Conservation (phyloP, 2,888 invertebrate genomes). For the Mongoloraphidia duomilia region DNA sequence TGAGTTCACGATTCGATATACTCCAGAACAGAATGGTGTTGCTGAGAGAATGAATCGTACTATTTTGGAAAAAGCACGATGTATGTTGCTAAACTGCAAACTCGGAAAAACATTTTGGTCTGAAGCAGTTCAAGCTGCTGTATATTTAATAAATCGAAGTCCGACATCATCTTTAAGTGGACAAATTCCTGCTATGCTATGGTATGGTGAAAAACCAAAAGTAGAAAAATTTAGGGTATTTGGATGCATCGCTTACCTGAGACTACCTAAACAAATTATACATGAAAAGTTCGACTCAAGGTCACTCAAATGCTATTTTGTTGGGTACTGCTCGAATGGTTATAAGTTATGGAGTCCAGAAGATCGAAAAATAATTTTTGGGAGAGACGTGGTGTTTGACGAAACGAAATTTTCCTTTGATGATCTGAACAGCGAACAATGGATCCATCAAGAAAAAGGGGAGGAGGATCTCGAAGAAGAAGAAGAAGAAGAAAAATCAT, state of each 20-base stretch:
- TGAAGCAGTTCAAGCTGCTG: constrained; percentile 21
- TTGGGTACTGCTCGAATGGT: constrained; percentile 6
- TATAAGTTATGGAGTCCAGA: constrained; percentile 5
- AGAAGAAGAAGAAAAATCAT: neutral
- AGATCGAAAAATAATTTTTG: constrained; percentile 1
- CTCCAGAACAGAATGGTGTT: constrained; percentile 19
- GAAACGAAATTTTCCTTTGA: neutral
- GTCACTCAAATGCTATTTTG: too few relatives aligned
- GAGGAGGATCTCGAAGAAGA: neutral
- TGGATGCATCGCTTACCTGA: constrained; percentile 13
- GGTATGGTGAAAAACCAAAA: constrained; percentile 20
- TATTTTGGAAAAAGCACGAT: constrained; percentile 16
- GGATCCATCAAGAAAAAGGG: neutral
- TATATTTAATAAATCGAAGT: constrained; percentile 21
- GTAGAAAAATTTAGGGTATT: constrained; percentile 20
- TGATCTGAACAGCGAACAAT: neutral
- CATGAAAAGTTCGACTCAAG: constrained; percentile 8
- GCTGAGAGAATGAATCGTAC: constrained; percentile 18
- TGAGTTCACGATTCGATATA: constrained; percentile 18
- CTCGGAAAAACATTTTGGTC: constrained; percentile 16
- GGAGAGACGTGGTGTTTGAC: neutral
- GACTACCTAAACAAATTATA: constrained; percentile 4
- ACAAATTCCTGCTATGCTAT: constrained; percentile 24
- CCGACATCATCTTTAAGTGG: constrained; percentile 22
- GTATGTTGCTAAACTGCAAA: constrained; percentile 13